Base-by-base conservation (phyloP, 2,888 invertebrate genomes). In the Aleiodes leptofemur region DNA sequence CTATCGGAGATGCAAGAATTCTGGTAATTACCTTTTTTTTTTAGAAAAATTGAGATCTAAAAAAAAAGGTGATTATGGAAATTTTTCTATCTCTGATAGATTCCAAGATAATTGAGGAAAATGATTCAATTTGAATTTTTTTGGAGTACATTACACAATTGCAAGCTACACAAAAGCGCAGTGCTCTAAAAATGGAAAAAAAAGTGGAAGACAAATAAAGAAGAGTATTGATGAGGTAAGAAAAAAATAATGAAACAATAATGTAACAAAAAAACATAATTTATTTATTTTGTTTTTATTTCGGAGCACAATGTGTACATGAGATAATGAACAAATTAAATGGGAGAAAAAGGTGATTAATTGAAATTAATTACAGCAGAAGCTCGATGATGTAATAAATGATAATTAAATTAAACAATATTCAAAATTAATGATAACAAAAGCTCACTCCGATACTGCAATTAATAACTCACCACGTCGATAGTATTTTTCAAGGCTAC, bases 401-500 rank as follows among this genome's bases (percentile, higher is more conserved):
- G 43, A 31, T 43, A 56, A 48, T 23, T 50, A 23, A 14, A 64
- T 14, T 9, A 50, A 51, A 68, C 48, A 34, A 31, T 38, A 16
- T 14, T n/a, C 13, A 5, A 34, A 7, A 43, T n/a, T 31, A 59
- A 71, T 31, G 11, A 43, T 43, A 43, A 43, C 43, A 43, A 43
- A 23, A 43, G 43, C 43, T 43, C 43, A 43, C 16, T 48, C 3
- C 34, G 5, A 6, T 29, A 13, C 9, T 48, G 48, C 8, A 64
- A 48, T 64, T 64, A 64, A n/a, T 14, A 78, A 87, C 89, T 88
- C 82, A 89, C 89, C 88, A 88, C 88, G 79, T 89, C 89, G 82
- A 89, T 88, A 81, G 89, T 88, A 87, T 87, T 88, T 84, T 86
- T 89, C 79, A 89, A 78, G 77, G 86, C 89, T 77, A 83, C 83